These are phyloP conservation scores for Condylostylus longicornis DNA, from an alignment of 1,140 invertebrate species.

Conservation along the genomic window DNA sequence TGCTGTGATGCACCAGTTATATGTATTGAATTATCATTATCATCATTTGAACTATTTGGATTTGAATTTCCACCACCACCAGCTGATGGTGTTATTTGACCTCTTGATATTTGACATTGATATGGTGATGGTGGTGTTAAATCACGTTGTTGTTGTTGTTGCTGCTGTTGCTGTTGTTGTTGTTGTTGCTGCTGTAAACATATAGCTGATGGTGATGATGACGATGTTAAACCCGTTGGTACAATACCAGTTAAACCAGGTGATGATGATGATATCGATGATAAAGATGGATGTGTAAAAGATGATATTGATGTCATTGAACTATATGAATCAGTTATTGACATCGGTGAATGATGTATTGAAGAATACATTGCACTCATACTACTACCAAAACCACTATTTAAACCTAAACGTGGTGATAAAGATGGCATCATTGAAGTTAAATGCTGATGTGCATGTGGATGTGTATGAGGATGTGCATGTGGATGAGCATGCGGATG, in stretches of 20 bases:
- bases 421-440: conserved; percentile 16
- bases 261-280: conserved; percentile 20
- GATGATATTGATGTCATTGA: conserved; percentile 9
- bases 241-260: no score
- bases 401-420: conserved; percentile 26
- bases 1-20: background rate
- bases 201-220: conserved; percentile 16
- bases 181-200: background rate
- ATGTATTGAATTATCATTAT: background rate
- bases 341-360: conserved; percentile 21
- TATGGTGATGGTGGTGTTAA: conserved; percentile 25
- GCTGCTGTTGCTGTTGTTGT: background rate
- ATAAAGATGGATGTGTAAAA: conserved; percentile 9
- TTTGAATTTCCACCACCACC: conserved; percentile 6
- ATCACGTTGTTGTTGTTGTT: conserved; percentile 20
- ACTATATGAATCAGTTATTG: conserved; percentile 27
- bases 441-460: background rate
- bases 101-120: conserved; percentile 25
- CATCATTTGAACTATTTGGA: conserved; percentile 3
- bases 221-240: conserved; percentile 16
- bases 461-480: conserved; percentile 8
- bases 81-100: conserved; percentile 13
- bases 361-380: conserved; percentile 29
- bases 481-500: conserved; percentile 3
- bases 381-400: conserved; percentile 21